Evolutionary conservation across 2,113 vertebrate species (phyloP), one percentile per base, ranked within the genome.

Genomic region (Melierax canorus): DNA sequence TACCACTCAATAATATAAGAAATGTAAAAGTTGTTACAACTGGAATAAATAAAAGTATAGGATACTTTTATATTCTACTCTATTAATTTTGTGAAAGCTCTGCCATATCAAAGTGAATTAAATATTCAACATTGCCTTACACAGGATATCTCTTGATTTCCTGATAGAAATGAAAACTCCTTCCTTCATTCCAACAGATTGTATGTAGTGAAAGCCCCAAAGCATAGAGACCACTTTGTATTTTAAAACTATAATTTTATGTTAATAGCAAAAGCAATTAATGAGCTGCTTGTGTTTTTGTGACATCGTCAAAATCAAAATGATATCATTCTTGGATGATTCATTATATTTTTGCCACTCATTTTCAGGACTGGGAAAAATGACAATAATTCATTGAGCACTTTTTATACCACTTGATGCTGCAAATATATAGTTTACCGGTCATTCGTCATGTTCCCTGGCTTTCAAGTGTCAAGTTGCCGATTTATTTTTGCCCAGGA

Each of bases 231-330:
- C 80, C 43, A 96, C 58, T 68, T 56, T 94, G 73, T 84, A 77
- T 80, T 85, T 91, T 51, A 95, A 87, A 89, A 77, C 71, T 94
- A 43, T 46, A 78, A 93, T 74, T 96, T 92, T 96, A 89, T 67
- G 77, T 59, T 84, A 93, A 66, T 67, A 91, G 53, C 68, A 93
- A 97, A 95, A 86, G 39, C 72, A 96, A 97, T 94, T 94, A 59
- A 90, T 91, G 27, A 90, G 59, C 84, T 96, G 71, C 91, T 88
- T 92, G 26, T 90, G 85, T 15, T 85, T 96, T 95, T 80, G 50
- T 94, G 86, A 90, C 59, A 74, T 53, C 87, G 41, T 86, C 79
- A 84, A 73, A 90, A 93, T 12, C 18, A 86, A 92, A 73, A 82
- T 86, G 11, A 36, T 87, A 48, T 50, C 1, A 15, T 55, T 94